phyloP scores from a whole-genome alignment of 2,113 vertebrate genomes.

The Anolis sagrei region DNA sequence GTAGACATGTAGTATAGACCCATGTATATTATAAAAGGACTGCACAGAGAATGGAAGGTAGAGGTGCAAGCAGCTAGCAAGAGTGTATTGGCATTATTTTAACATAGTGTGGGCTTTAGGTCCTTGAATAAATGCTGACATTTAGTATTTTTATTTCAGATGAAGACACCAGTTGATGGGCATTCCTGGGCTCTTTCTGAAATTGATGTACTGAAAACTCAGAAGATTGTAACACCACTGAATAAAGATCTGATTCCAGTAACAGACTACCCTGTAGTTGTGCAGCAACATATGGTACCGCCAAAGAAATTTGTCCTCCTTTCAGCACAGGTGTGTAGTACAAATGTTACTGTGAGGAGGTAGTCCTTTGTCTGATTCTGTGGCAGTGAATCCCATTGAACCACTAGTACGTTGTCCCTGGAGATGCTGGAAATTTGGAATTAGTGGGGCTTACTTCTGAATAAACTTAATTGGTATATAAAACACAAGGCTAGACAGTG shows the following conservation, averaged over 20 bases:
- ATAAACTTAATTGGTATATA: background rate
- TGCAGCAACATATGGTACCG: slow-evolving; percentile 91
- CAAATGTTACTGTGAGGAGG: background rate
- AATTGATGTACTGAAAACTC: slow-evolving; percentile 82
- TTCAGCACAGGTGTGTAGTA: slow-evolving; percentile 88
- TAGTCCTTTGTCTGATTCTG: background rate
- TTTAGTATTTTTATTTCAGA: slow-evolving; percentile 73
- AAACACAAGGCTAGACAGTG: background rate
- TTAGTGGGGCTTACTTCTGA: background rate
- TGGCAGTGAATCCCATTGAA: background rate
- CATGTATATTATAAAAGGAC: background rate
- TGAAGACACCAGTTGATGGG: slow-evolving; percentile 90
- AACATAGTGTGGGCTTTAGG: background rate
- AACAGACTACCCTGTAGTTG: slow-evolving; percentile 92
- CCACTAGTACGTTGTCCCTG: too few relatives aligned
- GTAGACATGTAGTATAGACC: background rate
- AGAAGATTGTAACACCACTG: slow-evolving; percentile 86
- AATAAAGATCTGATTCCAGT: slow-evolving; percentile 91
- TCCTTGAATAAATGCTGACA: background rate
- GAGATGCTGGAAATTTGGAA: background rate
- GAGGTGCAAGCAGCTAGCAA: background rate
- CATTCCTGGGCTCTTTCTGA: slow-evolving; percentile 95
- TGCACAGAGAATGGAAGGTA: background rate
- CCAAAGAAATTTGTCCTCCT: slow-evolving; percentile 94
- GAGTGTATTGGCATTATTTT: background rate